Evolutionary conservation across 2,113 vertebrate species (phyloP), one percentile per base, ranked within the genome.

Genomic region (Callipepla squamata): DNA sequence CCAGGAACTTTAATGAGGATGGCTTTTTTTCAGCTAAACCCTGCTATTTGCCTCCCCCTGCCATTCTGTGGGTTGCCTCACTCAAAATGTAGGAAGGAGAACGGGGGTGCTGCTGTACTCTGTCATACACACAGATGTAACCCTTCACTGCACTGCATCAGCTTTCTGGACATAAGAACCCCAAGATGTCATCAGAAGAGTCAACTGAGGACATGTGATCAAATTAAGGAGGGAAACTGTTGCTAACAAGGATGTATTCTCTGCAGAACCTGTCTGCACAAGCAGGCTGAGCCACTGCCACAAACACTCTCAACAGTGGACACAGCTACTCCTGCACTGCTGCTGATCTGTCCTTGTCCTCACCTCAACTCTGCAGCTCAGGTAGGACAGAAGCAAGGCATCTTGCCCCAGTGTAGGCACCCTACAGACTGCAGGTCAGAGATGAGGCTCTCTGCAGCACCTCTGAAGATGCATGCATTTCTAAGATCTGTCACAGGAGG

Each of bases 1-100:
- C 73, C 55, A 22, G 45, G 51, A 86, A 51, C 90, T 90, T 84
- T 68, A 86, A n/a, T 38, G 40, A 72, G 57, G 36, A 36, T 36
- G 36, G 36, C 36, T 36, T 36, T 36, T 36, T 36, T 36, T 36
- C 36, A 36, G 36, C 36, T 36, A 36, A 36, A 36, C 36, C 36
- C 36, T 72, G 38, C 26, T 80, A 23, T 48, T 90, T 1, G 0
- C 28, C 34, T 59, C 19, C 12, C 34, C 21, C 67, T 59, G 55
- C n/a, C 34, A 42, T 58, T 65, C 68, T 67, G 25, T 30, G 10
- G 8, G 50, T 88, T 67, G 25, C n/a, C n/a, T 74, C 2, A 1
- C 34, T 78, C 47, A 40, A 62, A 5, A 21, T 15, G 32, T 17
- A 34, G 30, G 66, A 82, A 22, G 10, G 7, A 11, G 32, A 50